Evolutionary conservation across 2,888 invertebrate species (phyloP).

Genomic region (Conchocele bisecta): DNA sequence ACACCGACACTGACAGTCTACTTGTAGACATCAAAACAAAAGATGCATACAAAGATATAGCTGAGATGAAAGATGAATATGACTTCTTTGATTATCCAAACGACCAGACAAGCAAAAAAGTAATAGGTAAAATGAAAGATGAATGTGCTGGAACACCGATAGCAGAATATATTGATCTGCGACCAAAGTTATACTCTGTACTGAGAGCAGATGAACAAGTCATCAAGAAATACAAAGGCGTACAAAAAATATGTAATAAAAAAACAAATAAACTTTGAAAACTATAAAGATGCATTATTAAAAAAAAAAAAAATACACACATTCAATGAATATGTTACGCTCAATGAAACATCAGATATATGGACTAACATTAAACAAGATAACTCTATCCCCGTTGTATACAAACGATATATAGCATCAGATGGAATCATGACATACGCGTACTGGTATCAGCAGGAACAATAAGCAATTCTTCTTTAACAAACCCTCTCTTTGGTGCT

Average conservation of each 20-base stretch:
- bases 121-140: conserved; percentile 43
- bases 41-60: conserved; percentile 79
- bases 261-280: conserved; percentile 28
- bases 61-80: conserved; percentile 29
- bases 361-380: no score
- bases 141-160: conserved; percentile 38
- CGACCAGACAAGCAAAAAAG: conserved; percentile 43
- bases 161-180: conserved; percentile 42
- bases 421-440: no score
- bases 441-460: no score
- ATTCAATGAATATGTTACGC: conserved; percentile 50
- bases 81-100: conserved; percentile 43
- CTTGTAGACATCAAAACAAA: conserved; percentile 71
- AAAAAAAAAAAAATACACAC: conserved; percentile 44
- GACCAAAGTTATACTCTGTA: conserved; percentile 44
- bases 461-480: no score
- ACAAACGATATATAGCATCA: no score
- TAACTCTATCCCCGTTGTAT: no score
- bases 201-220: conserved; percentile 16
- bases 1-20: conserved; percentile 71
- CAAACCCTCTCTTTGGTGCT: no score
- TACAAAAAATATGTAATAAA: conserved; percentile 46
- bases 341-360: conserved; percentile 50
- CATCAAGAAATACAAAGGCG: conserved; percentile 37
- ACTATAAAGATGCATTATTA: conserved; percentile 52